Base-by-base conservation (phyloP, 2,797 vertebrate species). In the Furcifer pardalis region DNA sequence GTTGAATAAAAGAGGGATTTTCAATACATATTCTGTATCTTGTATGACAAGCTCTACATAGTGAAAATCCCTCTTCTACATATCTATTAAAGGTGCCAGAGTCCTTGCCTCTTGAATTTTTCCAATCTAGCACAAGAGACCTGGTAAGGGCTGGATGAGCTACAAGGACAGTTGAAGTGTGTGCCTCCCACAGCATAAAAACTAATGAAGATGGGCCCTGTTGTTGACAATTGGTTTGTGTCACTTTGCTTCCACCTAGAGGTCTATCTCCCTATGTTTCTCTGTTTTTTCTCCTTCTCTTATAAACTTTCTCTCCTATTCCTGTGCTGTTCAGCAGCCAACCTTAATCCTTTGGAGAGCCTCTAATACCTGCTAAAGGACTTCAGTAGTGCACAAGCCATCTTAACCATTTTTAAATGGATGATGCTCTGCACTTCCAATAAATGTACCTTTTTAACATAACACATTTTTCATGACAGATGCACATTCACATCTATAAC, bases 161-260 rank as follows among this genome's bases (percentile, higher is more conserved):
- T 75, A 35, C 35, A 65, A 17, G 13, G 13, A 7, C 44, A 74
- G 42, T 3, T 74, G 59, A 66, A 35, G 59, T 9, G 5, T 71
- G 27, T 62, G 2, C 32, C 37, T 66, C 21, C 13, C 17, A 27
- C 30, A 49, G 40, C 21, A 42, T 75, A 27, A 75, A 65, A n/a
- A 2, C 40, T 7, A 62, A 35, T 59, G 42, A 44, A 68, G 46
- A 84, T 60, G n/a, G 49, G 2, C 19, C 40, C 35, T 60, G 63
- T 9, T 73, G 9, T 63, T 62, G 68, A 40, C 75, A 77, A 78
- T 17, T 66, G 5, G 44, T 63, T 65, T 73, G 46, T 73, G 68
- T 73, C 59, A 79, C 68, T 84, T 84, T 74, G 59, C 77, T 56
- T 84, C 77, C 59, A 79, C 56, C 76, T 84, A 84, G 76, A 79